Conservation (phyloP, 92 coral and sea anemone genomes). For the Epizoanthus ramosus region DNA sequence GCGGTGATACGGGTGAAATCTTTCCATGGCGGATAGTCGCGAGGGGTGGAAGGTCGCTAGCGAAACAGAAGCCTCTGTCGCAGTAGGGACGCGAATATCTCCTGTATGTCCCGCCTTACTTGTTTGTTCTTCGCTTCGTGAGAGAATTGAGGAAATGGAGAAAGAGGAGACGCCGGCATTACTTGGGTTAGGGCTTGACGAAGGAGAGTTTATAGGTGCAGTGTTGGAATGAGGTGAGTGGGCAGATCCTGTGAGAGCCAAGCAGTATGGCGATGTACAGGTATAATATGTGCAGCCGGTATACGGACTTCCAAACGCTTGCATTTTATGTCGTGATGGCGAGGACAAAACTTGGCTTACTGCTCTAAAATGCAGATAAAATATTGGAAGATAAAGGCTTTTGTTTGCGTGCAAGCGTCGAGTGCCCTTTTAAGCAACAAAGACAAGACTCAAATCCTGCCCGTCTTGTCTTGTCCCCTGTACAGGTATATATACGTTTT, state of each 20-base stretch:
- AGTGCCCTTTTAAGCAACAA: constrained; percentile 10
- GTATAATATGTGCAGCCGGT: constrained; percentile 66
- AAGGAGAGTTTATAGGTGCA: constrained; percentile 49
- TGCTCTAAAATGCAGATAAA: not conserved
- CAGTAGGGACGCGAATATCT: constrained; percentile 29
- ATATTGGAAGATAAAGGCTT: too few relatives aligned
- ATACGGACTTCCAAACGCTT: constrained; percentile 66
- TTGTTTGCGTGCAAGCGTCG: constrained; percentile 13
- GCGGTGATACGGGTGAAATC: constrained; percentile 82
- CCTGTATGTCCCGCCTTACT: constrained; percentile 45
- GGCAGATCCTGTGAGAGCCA: constrained; percentile 55
- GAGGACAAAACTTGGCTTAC: not conserved
- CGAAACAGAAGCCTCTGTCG: constrained; percentile 44
- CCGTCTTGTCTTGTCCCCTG: not conserved
- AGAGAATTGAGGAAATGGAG: constrained; percentile 81
- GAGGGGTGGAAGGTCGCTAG: constrained; percentile 53
- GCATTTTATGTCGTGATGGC: constrained; percentile 50
- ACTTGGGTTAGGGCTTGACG: constrained; percentile 19
- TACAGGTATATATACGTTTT: constrained; percentile 2
- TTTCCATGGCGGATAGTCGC: constrained; percentile 60
- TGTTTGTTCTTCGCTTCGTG: constrained; percentile 72
- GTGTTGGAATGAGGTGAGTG: constrained; percentile 43
- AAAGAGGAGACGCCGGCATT: constrained; percentile 56
- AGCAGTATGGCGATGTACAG: constrained; percentile 78
- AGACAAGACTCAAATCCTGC: not conserved